Evolutionary conservation across 2,113 vertebrate genomes (phyloP), one percentile per base, ranked within the genome.

Genomic region (Corythornis vintsioides): DNA sequence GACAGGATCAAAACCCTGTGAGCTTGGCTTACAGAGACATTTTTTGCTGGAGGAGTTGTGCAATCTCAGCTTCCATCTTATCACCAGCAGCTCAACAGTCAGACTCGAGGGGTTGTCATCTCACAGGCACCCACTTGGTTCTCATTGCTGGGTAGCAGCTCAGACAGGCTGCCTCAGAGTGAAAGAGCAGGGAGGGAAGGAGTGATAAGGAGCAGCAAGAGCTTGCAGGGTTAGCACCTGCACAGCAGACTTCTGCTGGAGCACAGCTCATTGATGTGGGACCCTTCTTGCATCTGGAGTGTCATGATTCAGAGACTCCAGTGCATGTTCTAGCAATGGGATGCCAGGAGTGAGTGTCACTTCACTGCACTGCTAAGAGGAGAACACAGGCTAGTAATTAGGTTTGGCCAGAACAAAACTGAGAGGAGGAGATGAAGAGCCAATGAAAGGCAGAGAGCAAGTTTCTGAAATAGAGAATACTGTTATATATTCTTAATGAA

Each of bases 11-110:
- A 96, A 96, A 72, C 86, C 84, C 93, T 19, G 12, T 16, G 66
- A 83, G 82, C n/a, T 90, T 59, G 52, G 70, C 81, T 96, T 65
- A 7, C 78, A 87, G 81, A 87, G 78, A 65, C 65, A 10, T 79
- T 56, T 66, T 82, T 66, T 93, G 93, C 79, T 89, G 64, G 56
- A 80, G 94, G 66, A 80, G 53, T 63, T 73, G 73, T 13, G 43
- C 78, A 96, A 96, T 96, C 95, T 93, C 72, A 47, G 73, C 79
- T 88, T 74, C 55, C 72, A 95, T 96, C 93, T 83, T 88, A 89
- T 90, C 93, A 86, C 47, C 65, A 57, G 63, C 33, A 77, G 87
- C 48, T 17, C 93, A 91, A 93, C 76, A 95, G 73, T n/a, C 85
- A 95, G 90, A 53, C 88, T 91, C 83, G 57, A 45, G 93, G 80